Conservation (phyloP, 2,888 invertebrate species). For the Drosophila recens region DNA sequence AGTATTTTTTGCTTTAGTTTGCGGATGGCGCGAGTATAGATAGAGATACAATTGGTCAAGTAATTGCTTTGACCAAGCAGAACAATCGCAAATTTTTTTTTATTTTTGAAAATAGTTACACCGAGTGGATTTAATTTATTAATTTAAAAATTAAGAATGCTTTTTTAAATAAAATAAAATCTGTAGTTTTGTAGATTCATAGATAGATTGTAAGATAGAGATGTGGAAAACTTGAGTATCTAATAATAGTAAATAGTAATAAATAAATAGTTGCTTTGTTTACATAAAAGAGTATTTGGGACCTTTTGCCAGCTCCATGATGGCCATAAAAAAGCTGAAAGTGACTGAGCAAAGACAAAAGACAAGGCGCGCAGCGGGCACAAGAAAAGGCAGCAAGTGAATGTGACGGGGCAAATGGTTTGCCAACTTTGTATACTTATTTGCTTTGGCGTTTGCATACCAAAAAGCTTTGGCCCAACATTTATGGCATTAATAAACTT, state of each 20-base stretch:
- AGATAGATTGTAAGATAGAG: background rate
- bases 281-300: slow-evolving; percentile 11
- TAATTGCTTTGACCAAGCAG: background rate
- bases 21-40: background rate
- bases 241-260: slow-evolving; percentile 72
- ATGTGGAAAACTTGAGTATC: slow-evolving; percentile 43
- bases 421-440: slow-evolving; percentile 79
- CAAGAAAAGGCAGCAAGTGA: background rate
- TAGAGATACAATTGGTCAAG: background rate
- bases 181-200: background rate
- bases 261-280: slow-evolving; percentile 63
- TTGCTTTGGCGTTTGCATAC: slow-evolving; percentile 79
- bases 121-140: background rate
- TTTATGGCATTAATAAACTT: slow-evolving; percentile 81
- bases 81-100: too few species aligned
- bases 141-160: too few species aligned
- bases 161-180: background rate
- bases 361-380: background rate
- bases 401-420: slow-evolving; percentile 25
- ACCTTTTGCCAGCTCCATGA: slow-evolving; percentile 18
- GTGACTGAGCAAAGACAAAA: slow-evolving; percentile 41
- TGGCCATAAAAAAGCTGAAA: slow-evolving; percentile 59
- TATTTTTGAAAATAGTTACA: background rate
- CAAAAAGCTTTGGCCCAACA: slow-evolving; percentile 67
- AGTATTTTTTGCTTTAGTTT: slow-evolving; percentile 24